A percentile compares a stretch with the other conserved stretches of the same genome.
Conservation (phyloP, 2,113 vertebrate species). For the Etia nguti region DNA sequence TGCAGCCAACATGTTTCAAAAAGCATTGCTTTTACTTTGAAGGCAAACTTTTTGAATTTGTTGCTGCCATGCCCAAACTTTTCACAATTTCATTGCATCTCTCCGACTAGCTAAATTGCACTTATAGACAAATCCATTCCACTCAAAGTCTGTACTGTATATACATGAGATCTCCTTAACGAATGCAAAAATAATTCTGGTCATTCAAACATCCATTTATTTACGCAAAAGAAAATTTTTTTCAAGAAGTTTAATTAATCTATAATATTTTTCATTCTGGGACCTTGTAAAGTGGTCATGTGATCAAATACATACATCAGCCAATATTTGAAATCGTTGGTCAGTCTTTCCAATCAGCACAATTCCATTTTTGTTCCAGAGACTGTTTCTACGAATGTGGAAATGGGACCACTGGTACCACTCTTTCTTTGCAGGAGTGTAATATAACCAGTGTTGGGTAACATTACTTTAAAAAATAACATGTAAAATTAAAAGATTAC, state of each 20-base stretch:
- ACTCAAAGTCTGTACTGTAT: neutral
- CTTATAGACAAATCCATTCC: neutral
- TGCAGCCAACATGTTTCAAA: too few species aligned
- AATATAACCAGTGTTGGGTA: neutral
- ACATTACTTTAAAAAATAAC: neutral
- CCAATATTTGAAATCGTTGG: neutral
- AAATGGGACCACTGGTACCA: neutral
- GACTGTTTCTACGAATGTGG: neutral
- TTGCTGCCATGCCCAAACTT: neutral
- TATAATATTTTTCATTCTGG: neutral
- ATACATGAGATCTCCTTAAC: neutral
- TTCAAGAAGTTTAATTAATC: neutral
- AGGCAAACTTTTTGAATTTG: neutral
- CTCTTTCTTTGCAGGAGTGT: neutral
- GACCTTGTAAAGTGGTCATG: rapidly evolving
- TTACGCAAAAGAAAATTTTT: neutral
- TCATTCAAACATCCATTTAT: neutral
- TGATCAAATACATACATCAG: neutral
- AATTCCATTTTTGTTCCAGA: neutral
- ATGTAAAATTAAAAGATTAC: neutral
- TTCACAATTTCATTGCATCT: neutral
- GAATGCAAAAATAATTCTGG: neutral
- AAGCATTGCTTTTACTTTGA: neutral
- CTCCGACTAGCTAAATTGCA: neutral
- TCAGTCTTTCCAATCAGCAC: neutral